Evolutionary conservation across 2,888 invertebrate genomes (phyloP).

Genomic region (Prosapia bicincta): DNA sequence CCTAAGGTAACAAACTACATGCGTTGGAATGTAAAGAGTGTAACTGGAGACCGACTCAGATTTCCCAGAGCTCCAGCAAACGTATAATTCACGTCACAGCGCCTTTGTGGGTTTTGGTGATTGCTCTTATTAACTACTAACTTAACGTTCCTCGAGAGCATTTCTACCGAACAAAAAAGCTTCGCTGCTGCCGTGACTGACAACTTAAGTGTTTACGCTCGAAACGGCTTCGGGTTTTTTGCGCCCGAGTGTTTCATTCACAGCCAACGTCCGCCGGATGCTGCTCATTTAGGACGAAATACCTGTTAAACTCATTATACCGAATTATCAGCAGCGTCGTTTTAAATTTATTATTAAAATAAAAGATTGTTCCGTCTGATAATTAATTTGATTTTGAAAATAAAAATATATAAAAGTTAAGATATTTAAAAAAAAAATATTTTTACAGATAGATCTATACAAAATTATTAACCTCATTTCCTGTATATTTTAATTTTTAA

Average conservation of each 20-base stretch:
- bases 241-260: not conserved
- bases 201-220: not conserved
- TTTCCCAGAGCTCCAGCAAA: not conserved
- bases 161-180: not conserved
- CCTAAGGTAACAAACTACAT: not conserved
- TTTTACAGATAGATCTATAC: too few species aligned
- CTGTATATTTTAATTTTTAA: too few species aligned
- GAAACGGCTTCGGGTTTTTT: not conserved
- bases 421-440: too few species aligned
- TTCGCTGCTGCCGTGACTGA: not conserved
- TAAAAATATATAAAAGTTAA: too few species aligned
- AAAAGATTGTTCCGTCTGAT: too few species aligned
- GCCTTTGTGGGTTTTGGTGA: not conserved
- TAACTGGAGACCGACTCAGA: not conserved
- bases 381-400: too few species aligned
- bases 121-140: not conserved
- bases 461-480: too few species aligned
- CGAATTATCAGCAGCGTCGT: too few species aligned
- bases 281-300: too few species aligned
- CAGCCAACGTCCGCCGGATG: not conserved
- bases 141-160: not conserved
- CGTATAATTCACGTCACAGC: not conserved
- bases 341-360: too few species aligned
- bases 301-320: too few species aligned
- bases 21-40: not conserved